These are phyloP conservation scores for Apis dorsata DNA, from an alignment of 1,140 invertebrate species.

Conservation along the genomic window DNA sequence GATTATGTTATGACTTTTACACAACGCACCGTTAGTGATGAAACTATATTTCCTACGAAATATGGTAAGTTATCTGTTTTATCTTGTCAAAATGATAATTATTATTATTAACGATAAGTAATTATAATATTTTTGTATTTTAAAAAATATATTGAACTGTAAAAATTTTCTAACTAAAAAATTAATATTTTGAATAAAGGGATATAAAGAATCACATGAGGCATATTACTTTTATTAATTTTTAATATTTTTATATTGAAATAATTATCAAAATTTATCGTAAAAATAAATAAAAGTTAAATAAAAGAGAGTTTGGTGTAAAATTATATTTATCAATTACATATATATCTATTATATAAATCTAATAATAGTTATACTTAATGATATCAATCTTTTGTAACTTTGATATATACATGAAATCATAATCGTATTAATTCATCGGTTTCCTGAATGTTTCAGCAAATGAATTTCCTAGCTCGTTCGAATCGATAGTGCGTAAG, in stretches of 20 bases:
- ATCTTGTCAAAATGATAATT: not conserved
- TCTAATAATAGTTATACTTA: not conserved
- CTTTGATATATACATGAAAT: not conserved
- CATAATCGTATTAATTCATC: constrained; percentile 31
- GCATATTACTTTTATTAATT: too few species aligned
- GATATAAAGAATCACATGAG: too few species aligned
- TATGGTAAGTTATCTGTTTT: constrained; percentile 86
- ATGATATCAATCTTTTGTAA: not conserved
- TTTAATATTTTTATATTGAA: too few species aligned
- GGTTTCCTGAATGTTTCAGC: constrained; percentile 82
- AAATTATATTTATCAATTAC: not conserved
- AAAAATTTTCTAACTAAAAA: too few species aligned
- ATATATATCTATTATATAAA: not conserved
- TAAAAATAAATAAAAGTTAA: not conserved
- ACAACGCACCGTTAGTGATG: constrained; percentile 98
- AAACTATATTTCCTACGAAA: constrained; percentile 98
- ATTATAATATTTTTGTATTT: too few species aligned
- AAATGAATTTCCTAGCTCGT: constrained; percentile 96
- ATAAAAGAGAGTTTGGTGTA: not conserved
- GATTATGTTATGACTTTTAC: constrained; percentile 99
- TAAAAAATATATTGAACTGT: too few species aligned
- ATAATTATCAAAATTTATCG: not conserved
- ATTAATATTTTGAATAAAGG: too few species aligned
- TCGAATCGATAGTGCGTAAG: constrained; percentile 96
- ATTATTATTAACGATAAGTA: not conserved